phyloP scores from a whole-genome alignment of 2,888 invertebrate species.

The Cephalotes varians region DNA sequence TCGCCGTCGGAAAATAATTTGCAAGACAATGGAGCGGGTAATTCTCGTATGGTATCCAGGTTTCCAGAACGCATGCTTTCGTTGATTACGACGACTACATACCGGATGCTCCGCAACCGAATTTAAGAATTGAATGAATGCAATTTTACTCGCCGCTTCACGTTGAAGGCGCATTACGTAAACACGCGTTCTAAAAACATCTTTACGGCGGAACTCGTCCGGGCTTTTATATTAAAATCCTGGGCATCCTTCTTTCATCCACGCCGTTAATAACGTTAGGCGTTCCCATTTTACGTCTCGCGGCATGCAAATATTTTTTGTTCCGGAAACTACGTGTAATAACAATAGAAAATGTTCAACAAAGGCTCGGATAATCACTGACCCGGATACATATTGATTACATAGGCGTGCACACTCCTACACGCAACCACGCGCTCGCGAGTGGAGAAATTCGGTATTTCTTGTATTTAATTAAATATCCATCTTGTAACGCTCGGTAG shows the following conservation, averaged over 20 bases:
- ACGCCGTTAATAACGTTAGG: constrained; percentile 54
- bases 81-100: constrained; percentile 38
- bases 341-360: constrained; percentile 47
- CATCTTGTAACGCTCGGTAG: constrained; percentile 46
- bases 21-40: constrained; percentile 48
- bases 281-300: constrained; percentile 42
- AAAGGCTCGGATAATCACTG: constrained; percentile 58
- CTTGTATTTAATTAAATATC: constrained; percentile 70
- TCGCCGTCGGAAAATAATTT: constrained; percentile 50
- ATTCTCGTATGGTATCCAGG: constrained; percentile 33
- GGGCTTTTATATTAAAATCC: constrained; percentile 56
- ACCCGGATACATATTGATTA: constrained; percentile 52
- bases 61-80: constrained; percentile 23
- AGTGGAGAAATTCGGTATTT: constrained; percentile 36
- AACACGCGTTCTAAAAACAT: constrained; percentile 54
- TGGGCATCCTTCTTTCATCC: constrained; percentile 49
- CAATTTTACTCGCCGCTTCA: constrained; percentile 43
- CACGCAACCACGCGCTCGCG: neutral
- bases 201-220: constrained; percentile 46
- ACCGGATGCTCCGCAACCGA: constrained; percentile 37
- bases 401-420: constrained; percentile 10
- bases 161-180: constrained; percentile 45
- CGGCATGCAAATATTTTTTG: constrained; percentile 55
- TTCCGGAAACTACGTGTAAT: constrained; percentile 47
- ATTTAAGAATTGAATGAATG: constrained; percentile 41